These are phyloP conservation scores for Emydocephalus ijimae DNA, from an alignment of 2,113 vertebrate genomes.

Conservation along the genomic window DNA sequence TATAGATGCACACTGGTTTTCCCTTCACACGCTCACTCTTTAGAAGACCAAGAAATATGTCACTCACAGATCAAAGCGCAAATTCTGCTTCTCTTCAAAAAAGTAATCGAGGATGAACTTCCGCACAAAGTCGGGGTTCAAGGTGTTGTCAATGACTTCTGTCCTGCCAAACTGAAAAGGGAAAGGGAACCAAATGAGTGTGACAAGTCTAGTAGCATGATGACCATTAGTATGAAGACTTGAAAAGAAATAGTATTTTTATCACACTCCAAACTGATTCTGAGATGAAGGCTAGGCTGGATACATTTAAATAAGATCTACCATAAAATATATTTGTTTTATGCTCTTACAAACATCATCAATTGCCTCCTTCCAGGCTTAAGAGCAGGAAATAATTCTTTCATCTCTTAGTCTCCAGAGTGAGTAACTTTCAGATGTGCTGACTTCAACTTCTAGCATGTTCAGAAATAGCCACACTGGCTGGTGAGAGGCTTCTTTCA, in stretches of 20 bases:
- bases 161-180: slow-evolving; percentile 86
- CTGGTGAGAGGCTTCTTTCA: not conserved
- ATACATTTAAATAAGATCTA: not conserved
- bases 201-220: not conserved
- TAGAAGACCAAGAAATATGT: not conserved
- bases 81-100: slow-evolving; percentile 94
- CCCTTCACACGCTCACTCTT: not conserved
- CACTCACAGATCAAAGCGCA: slow-evolving; percentile 96
- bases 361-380: not conserved
- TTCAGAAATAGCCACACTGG: not conserved
- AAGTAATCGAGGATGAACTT: slow-evolving; percentile 94
- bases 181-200: not conserved
- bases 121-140: slow-evolving; percentile 91
- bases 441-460: not conserved
- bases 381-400: not conserved
- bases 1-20: not conserved
- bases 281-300: not conserved
- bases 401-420: not conserved
- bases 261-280: not conserved
- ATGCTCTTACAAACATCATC: not conserved
- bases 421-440: not conserved
- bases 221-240: not conserved
- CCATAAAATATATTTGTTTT: not conserved
- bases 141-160: slow-evolving; percentile 91
- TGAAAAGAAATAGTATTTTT: not conserved